Base-by-base conservation (phyloP, 2,888 invertebrate species). In the Apotomis turbidana region DNA sequence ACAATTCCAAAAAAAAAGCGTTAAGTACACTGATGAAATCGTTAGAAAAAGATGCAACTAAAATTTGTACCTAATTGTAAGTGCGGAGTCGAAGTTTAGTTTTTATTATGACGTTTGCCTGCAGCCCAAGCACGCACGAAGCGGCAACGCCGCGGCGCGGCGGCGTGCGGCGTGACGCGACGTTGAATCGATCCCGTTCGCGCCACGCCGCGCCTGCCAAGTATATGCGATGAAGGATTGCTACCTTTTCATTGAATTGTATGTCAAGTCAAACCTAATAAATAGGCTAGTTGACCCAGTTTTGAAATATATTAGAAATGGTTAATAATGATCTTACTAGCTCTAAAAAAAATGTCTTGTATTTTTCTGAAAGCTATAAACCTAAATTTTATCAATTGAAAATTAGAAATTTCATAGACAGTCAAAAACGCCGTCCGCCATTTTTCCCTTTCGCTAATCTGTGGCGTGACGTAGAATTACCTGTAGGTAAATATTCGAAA, bases 61-160 rank as follows among this genome's bases (percentile, higher is more conserved):
- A 68, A 69, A 62, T 54, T n/a, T n/a, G n/a, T n/a, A n/a, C n/a
- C n/a, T 15, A 15, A 0, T 70, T 64, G 44, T 36, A 67, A 55
- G 46, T 46, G 44, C 13, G n/a, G 54, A 49, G 49, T 46, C 61
- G 55, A 67, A 79, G 82, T 27, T 27, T 27, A 80, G 77, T 80
- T 79, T 77, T 75, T 77, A 82, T 81, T 80, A 75, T 81, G 82
- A 81, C 80, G 79, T 81, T 41, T 41, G 41, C 41, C 81, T 82
- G 79, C 87, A 88, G 91, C 90, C 91, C 90, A 93, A 91, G 92
- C 85, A 84, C 81, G 85, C 81, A 85, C 88, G 84, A 86, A 85
- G 83, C 85, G 92, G 90, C 92, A 91, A 91, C 92, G 83, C 77
- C 88, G 91, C 91, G 77, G 90, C 88, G 91, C 91, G 77, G 90